These are phyloP conservation scores for Syngnathus scovelli DNA, from an alignment of 2,113 vertebrate genomes.

Conservation along the genomic window DNA sequence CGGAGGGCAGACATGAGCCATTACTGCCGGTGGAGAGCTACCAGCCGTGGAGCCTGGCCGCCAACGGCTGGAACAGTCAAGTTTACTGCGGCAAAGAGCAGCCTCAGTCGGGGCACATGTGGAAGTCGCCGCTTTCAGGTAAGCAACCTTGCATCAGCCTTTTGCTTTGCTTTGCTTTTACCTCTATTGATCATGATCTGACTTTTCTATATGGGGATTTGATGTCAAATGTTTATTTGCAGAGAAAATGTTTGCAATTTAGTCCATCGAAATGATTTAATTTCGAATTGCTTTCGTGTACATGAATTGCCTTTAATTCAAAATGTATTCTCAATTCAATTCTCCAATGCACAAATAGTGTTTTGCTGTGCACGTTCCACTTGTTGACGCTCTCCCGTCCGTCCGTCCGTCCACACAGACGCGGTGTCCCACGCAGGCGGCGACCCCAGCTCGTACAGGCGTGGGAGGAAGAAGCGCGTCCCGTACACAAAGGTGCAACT, in stretches of 20 bases:
- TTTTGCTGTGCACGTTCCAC: background rate
- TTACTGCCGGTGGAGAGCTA: slow-evolving; percentile 93
- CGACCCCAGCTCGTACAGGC: slow-evolving; percentile 86
- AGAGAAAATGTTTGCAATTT: no score
- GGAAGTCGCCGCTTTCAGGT: slow-evolving; percentile 94
- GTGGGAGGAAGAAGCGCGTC: slow-evolving; percentile 95
- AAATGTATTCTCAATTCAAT: background rate
- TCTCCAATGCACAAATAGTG: background rate
- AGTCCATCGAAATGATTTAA: no score
- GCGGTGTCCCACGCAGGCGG: slow-evolving; percentile 78
- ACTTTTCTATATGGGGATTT: no score
- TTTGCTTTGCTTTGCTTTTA: background rate
- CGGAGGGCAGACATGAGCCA: slow-evolving; percentile 87
- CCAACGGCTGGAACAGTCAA: slow-evolving; percentile 92
- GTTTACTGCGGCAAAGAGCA: slow-evolving; percentile 98
- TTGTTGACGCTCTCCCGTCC: slow-evolving; percentile 16
- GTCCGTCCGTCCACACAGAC: slow-evolving; percentile 64
- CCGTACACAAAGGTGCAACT: slow-evolving; percentile 98
- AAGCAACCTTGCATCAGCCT: slow-evolving; percentile 20
- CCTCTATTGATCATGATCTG: no score
- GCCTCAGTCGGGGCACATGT: slow-evolving; percentile 88
- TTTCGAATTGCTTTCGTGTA: no score
- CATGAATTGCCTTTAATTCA: no score
- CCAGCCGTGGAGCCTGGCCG: slow-evolving; percentile 89
- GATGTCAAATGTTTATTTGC: no score